Percentiles rank a stretch among this genome's conserved stretches.
phyloP scores from a whole-genome alignment of 92 coral and sea anemone species.

The Umimayanthus kanabou region DNA sequence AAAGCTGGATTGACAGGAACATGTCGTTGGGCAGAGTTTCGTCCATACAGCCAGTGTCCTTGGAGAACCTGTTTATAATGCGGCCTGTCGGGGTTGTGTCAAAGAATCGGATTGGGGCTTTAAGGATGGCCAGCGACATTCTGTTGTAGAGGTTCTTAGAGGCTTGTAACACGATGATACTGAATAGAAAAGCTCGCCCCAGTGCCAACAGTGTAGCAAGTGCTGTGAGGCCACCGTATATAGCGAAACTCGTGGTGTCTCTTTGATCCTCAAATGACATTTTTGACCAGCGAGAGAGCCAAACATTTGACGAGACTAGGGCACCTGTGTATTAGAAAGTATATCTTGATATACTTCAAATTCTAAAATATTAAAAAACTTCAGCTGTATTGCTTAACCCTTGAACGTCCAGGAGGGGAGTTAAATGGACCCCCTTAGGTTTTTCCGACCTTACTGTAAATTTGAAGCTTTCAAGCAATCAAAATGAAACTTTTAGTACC shows the following conservation, averaged over 20 bases:
- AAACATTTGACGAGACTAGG: no score
- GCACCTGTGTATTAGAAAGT: not conserved
- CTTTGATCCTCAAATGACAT: not conserved
- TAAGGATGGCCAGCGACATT: not conserved
- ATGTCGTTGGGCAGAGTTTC: not conserved
- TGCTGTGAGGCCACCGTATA: not conserved
- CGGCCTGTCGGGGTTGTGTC: not conserved
- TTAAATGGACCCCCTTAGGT: no score
- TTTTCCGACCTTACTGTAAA: no score
- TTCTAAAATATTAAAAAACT: no score
- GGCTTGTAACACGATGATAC: not conserved
- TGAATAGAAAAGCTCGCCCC: not conserved
- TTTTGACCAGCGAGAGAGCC: not conserved
- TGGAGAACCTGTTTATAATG: not conserved
- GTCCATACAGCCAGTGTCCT: constrained; percentile 1
- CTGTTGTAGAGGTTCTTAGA: not conserved
- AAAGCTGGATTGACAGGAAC: not conserved
- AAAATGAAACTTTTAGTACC: no score
- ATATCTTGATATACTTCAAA: no score
- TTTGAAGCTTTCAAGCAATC: no score
- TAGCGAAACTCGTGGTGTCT: not conserved
- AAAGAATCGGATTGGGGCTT: not conserved
- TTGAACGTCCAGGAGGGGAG: no score
- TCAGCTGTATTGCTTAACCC: no score
- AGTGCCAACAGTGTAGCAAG: not conserved